phyloP scores from a whole-genome alignment of 2,113 vertebrate species.

The Diadophis punctatus region DNA sequence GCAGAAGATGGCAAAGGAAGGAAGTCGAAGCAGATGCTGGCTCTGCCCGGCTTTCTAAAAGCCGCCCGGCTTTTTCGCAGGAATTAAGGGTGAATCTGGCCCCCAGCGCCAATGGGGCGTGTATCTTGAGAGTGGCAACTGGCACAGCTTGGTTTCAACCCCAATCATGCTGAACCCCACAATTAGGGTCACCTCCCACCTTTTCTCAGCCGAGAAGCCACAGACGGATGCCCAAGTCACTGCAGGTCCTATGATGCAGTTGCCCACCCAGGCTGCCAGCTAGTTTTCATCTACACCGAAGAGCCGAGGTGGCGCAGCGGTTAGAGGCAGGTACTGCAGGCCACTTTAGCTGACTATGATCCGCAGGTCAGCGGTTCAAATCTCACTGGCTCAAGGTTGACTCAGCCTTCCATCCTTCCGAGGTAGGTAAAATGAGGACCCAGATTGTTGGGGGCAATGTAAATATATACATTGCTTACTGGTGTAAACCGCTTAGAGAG shows the following conservation, averaged over 20 bases:
- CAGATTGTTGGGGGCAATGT: no score
- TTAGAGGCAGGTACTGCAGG: no score
- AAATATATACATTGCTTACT: no score
- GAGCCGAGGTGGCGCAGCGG: no score
- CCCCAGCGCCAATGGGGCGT: background rate
- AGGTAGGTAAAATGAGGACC: no score
- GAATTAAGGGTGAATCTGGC: conserved; percentile 30
- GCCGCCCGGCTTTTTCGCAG: conserved; percentile 15
- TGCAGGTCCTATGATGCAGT: fast-evolving
- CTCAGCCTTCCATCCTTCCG: no score
- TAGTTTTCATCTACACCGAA: background rate
- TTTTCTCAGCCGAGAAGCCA: conserved; percentile 30
- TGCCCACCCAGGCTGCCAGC: no score
- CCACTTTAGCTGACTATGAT: no score
- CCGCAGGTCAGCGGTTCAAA: no score
- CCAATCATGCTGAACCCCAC: background rate
- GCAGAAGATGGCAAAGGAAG: background rate
- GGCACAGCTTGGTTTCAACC: background rate
- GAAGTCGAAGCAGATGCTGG: background rate
- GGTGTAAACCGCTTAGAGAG: no score
- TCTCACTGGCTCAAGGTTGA: no score
- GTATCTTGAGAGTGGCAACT: background rate
- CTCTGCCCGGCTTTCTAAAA: background rate
- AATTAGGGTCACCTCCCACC: no score
- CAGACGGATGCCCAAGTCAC: background rate